Percentiles rank a stretch among this genome's conserved stretches.
Evolutionary conservation across 2,888 invertebrate species (phyloP).

Genomic region (Tupiocoris notatus): DNA sequence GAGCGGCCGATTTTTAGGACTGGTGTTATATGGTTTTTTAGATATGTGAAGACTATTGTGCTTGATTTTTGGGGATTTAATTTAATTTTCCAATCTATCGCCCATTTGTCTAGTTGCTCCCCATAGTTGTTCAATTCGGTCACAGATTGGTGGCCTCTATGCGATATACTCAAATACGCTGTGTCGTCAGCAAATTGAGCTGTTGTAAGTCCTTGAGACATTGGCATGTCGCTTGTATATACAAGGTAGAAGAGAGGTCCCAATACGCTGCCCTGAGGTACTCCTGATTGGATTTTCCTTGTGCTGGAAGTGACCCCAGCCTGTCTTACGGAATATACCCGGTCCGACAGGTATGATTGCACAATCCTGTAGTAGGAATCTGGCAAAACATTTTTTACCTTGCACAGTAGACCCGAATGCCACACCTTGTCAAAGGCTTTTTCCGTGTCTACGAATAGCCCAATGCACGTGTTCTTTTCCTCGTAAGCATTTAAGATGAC

Average conservation of each 20-base stretch:
- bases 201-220: background rate
- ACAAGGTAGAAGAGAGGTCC: background rate
- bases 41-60: background rate
- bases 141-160: background rate
- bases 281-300: background rate
- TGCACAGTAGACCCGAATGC: too few relatives aligned
- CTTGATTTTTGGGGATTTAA: background rate
- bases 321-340: too few relatives aligned
- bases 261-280: conserved; percentile 2
- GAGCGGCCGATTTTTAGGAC: too few relatives aligned
- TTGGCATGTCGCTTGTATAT: background rate
- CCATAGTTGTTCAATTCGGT: background rate
- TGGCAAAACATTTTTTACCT: too few relatives aligned
- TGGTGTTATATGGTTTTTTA: too few relatives aligned
- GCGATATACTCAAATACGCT: conserved; percentile 4
- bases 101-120: background rate
- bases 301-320: too few relatives aligned
- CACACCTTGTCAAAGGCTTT: too few relatives aligned
- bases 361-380: too few relatives aligned
- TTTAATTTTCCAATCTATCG: conserved; percentile 1
- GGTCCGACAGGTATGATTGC: too few relatives aligned
- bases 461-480: too few relatives aligned
- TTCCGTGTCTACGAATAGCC: too few relatives aligned
- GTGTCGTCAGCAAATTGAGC: conserved; percentile 8
- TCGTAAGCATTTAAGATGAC: too few relatives aligned